Conservation (phyloP, 2,888 invertebrate species). For the Rhagonycha lutea region DNA sequence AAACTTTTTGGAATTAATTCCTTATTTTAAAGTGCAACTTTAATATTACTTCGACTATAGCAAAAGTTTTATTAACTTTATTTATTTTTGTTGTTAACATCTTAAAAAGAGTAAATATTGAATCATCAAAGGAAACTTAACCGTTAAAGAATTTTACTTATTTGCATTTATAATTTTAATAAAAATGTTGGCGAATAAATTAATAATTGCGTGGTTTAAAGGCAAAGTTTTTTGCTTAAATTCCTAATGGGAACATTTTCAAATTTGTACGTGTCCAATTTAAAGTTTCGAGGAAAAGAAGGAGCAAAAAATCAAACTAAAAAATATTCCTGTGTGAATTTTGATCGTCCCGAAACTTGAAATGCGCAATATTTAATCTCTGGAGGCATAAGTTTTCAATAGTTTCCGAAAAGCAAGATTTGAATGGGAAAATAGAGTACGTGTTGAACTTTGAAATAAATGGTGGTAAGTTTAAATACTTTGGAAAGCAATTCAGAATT, state of each 20-base stretch:
- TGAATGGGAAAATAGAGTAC: background rate
- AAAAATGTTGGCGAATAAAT: background rate
- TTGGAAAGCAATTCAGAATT: background rate
- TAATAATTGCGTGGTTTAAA: background rate
- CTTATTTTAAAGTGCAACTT: conserved; percentile 3
- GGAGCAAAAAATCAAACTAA: background rate
- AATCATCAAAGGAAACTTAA: background rate
- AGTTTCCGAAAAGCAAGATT: background rate
- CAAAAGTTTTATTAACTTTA: conserved; percentile 1
- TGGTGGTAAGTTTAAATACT: background rate
- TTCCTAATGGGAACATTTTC: background rate
- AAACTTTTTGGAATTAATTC: background rate
- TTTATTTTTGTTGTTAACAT: conserved; percentile 1
- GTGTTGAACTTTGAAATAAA: background rate
- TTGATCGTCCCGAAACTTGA: background rate
- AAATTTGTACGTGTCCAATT: background rate
- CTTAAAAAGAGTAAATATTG: background rate
- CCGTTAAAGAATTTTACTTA: background rate
- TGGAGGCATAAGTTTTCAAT: background rate
- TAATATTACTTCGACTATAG: background rate
- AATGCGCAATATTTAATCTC: background rate
- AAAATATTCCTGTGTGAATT: background rate
- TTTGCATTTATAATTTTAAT: background rate
- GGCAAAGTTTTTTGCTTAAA: background rate
- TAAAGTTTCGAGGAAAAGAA: background rate